Evolutionary conservation across 2,113 vertebrate genomes (phyloP).

Genomic region (Semnornis frantzii): DNA sequence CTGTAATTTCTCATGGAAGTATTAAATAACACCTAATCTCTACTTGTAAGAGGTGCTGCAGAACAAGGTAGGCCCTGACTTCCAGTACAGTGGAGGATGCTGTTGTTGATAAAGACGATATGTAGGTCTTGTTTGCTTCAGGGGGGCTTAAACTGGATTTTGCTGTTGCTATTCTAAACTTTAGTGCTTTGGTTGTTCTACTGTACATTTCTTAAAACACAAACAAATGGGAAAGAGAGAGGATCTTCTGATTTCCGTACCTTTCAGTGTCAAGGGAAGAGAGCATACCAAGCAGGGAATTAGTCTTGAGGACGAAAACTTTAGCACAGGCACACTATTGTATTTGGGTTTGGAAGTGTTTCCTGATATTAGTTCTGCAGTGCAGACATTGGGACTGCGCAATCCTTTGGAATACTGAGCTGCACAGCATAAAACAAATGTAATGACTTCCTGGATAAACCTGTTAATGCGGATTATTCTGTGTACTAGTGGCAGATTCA

Average conservation of each 20-base stretch:
- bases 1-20: background rate
- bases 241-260: background rate
- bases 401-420: background rate
- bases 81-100: background rate
- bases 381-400: background rate
- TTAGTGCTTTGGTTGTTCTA: background rate
- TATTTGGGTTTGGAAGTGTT: background rate
- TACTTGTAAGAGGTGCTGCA: background rate
- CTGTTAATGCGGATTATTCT: background rate
- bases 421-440: background rate
- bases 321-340: background rate
- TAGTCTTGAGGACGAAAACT: background rate
- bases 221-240: background rate
- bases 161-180: background rate
- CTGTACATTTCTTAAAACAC: background rate
- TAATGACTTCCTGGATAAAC: background rate
- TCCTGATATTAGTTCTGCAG: no score
- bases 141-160: background rate
- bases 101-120: background rate
- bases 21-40: background rate
- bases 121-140: background rate
- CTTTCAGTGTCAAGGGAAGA: background rate
- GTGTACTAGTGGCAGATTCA: background rate
- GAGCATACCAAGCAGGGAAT: background rate
- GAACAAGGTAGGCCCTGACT: background rate